These are phyloP conservation scores for Stichodactyla helianthus DNA, from an alignment of 64 coral and sea anemone genomes.

Conservation along the genomic window DNA sequence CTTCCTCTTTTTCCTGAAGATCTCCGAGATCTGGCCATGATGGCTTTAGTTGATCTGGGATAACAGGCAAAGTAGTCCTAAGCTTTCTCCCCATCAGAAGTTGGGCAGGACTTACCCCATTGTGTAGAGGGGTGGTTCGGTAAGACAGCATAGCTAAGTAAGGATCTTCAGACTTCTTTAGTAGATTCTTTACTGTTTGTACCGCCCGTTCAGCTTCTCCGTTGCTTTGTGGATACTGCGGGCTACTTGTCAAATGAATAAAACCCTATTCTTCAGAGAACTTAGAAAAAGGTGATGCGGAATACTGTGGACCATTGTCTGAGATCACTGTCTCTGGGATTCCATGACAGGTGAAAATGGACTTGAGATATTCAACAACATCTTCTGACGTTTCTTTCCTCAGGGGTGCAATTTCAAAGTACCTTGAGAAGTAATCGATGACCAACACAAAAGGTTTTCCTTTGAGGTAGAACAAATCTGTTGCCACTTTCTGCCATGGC, in stretches of 20 bases:
- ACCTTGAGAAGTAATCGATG: no score
- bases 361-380: no score
- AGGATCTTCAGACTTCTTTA: constrained; percentile 16
- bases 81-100: constrained; percentile 9
- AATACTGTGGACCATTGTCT: no score
- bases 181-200: constrained; percentile 35
- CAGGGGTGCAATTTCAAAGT: no score
- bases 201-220: constrained; percentile 59
- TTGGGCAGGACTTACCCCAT: constrained; percentile 24
- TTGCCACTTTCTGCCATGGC: no score
- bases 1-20: constrained; percentile 14
- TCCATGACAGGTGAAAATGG: no score
- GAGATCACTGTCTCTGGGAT: no score
- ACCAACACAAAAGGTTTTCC: no score
- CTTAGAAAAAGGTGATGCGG: neutral
- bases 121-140: constrained; percentile 24
- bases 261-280: constrained; percentile 6
- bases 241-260: constrained; percentile 47
- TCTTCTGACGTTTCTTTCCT: no score
- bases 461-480: no score
- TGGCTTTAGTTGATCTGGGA: neutral
- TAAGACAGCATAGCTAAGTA: constrained; percentile 21
- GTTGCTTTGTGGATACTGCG: constrained; percentile 44
- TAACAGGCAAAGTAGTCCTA: neutral
- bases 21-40: neutral